A percentile compares a stretch with the other conserved stretches of the same genome.
Conservation (phyloP, 2,888 invertebrate genomes). For the Druceiella hillmani region DNA sequence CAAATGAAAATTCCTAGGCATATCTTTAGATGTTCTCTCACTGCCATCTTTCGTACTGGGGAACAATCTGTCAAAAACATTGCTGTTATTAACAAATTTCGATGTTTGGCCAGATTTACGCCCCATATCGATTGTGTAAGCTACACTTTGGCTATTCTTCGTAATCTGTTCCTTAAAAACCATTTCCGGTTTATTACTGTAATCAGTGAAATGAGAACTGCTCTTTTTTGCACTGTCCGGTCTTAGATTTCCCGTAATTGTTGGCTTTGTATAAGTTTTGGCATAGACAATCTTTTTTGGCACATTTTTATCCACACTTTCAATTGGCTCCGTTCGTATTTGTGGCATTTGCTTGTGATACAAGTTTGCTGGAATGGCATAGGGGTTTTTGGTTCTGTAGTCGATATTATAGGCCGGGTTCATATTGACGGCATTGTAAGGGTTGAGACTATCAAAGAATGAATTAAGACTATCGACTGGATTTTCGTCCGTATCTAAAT, state of each 20-base stretch:
- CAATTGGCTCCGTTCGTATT: no score
- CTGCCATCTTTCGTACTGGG: constrained; percentile 28
- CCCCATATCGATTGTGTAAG: constrained; percentile 39
- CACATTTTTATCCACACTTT: no score
- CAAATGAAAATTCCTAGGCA: constrained; percentile 39
- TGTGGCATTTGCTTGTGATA: constrained; percentile 41
- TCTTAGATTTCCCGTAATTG: no score
- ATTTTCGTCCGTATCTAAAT: no score
- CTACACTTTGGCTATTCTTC: constrained; percentile 29
- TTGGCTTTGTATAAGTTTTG: no score
- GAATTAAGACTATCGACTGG: constrained; percentile 41
- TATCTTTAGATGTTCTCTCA: constrained; percentile 20
- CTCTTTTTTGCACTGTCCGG: no score
- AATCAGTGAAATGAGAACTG: constrained; percentile 31
- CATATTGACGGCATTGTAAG: constrained; percentile 32
- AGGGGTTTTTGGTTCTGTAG: constrained; percentile 45
- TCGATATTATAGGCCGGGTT: no score
- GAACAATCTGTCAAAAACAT: constrained; percentile 44
- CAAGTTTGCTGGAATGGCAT: constrained; percentile 48
- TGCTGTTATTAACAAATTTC: constrained; percentile 29
- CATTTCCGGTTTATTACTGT: constrained; percentile 33
- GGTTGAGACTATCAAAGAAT: constrained; percentile 41
- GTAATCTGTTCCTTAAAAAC: constrained; percentile 38
- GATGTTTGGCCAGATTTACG: constrained; percentile 29
- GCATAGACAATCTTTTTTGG: no score